Conservation (phyloP, 2,888 invertebrate genomes). For the Drosophila glabriapex region DNA sequence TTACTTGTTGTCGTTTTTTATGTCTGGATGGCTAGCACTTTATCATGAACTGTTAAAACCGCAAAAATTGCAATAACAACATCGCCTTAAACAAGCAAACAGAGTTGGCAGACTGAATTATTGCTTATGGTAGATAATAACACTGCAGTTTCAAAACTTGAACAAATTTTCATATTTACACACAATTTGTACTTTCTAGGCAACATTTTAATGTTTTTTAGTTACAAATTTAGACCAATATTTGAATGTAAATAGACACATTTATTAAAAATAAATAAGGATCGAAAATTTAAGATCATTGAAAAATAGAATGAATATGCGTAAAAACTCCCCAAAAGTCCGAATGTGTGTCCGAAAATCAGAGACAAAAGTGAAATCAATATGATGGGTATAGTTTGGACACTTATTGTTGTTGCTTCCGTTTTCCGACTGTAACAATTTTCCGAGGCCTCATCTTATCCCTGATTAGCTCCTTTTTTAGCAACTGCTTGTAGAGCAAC, state of each 20-base stretch:
- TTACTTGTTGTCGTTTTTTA: conserved; percentile 41
- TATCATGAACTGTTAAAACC: conserved; percentile 74
- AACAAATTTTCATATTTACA: not conserved
- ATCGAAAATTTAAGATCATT: not conserved
- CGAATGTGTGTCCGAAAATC: not conserved
- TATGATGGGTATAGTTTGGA: not conserved
- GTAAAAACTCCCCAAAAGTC: conserved; percentile 20
- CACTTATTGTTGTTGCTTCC: conserved; percentile 8
- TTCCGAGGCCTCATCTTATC: conserved; percentile 33
- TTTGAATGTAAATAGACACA: not conserved
- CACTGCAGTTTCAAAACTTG: not conserved
- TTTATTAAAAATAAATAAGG: conserved; percentile 20
- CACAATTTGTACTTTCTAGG: not conserved
- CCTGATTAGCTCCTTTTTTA: conserved; percentile 37
- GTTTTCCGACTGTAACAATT: not conserved
- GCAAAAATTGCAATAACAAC: conserved; percentile 48
- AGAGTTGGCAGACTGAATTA: not conserved
- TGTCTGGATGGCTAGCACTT: conserved; percentile 63
- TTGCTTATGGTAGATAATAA: not conserved
- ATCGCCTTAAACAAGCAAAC: not conserved
- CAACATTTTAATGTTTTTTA: not conserved
- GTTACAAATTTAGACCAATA: not conserved
- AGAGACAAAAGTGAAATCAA: not conserved
- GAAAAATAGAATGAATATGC: conserved; percentile 2
- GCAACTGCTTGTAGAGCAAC: conserved; percentile 54